Conservation (phyloP, 2,113 vertebrate genomes). For the Otis tarda region DNA sequence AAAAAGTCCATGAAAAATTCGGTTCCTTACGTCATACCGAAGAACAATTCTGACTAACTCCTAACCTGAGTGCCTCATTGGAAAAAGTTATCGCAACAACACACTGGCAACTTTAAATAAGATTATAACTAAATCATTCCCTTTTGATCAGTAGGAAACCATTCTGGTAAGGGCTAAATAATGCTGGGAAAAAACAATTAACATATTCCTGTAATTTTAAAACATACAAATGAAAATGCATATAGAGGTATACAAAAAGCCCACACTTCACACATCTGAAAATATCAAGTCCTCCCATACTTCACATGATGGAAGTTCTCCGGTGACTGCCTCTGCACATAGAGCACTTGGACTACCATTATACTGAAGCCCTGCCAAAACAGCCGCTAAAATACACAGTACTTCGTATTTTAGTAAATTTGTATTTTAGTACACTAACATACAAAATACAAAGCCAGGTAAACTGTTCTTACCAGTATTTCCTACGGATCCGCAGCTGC, state of each 20-base stretch:
- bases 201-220: not conserved
- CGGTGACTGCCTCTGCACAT: slow-evolving; percentile 11
- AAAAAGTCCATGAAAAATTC: not conserved
- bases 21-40: not conserved
- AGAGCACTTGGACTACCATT: not conserved
- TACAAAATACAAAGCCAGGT: not conserved
- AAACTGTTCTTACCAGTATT: not conserved
- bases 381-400: not conserved
- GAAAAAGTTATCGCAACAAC: not conserved
- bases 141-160: not conserved
- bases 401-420: not conserved
- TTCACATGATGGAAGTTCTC: not conserved
- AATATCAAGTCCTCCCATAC: slow-evolving; percentile 9
- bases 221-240: not conserved
- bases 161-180: slow-evolving; percentile 10
- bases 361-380: not conserved
- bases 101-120: not conserved
- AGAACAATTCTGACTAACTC: not conserved
- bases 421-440: not conserved
- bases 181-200: not conserved
- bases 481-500: not conserved
- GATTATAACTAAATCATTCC: not conserved
- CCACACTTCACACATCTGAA: slow-evolving; percentile 5
- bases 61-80: not conserved
- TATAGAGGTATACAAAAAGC: not conserved